These are phyloP conservation scores for Sylvia atricapilla DNA, from an alignment of 2,113 vertebrate genomes.

Conservation along the genomic window DNA sequence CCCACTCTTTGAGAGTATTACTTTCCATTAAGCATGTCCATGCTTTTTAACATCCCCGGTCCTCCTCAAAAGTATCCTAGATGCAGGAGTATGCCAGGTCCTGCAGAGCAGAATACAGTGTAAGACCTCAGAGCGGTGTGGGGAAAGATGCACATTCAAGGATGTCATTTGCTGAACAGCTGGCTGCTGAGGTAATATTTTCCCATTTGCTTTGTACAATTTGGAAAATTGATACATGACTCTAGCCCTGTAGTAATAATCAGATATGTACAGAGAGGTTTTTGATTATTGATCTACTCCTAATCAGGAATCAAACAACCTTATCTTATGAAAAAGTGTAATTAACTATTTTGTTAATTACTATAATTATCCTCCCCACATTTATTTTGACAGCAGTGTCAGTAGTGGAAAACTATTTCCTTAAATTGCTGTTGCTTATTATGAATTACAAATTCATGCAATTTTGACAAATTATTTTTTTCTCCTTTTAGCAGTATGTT, in stretches of 20 bases:
- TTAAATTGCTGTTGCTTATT: conserved; percentile 70
- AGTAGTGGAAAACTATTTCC: conserved; percentile 68
- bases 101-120: neutral
- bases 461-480: conserved; percentile 73
- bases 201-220: neutral
- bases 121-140: neutral
- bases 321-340: conserved; percentile 70
- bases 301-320: conserved; percentile 72
- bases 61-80: neutral
- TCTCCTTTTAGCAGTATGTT: conserved; percentile 60
- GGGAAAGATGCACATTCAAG: neutral
- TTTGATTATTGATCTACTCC: conserved; percentile 66
- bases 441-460: conserved; percentile 74
- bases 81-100: neutral
- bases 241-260: conserved; percentile 15
- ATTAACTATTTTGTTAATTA: conserved; percentile 77
- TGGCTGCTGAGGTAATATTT: neutral
- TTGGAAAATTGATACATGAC: conserved; percentile 1
- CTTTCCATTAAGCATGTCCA: neutral
- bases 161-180: neutral
- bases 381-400: conserved; percentile 74
- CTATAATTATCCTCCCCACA: conserved; percentile 67
- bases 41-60: neutral
- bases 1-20: neutral
- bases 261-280: conserved; percentile 27